These are phyloP conservation scores for Cantharis nigra DNA, from an alignment of 2,888 invertebrate species.

Conservation along the genomic window DNA sequence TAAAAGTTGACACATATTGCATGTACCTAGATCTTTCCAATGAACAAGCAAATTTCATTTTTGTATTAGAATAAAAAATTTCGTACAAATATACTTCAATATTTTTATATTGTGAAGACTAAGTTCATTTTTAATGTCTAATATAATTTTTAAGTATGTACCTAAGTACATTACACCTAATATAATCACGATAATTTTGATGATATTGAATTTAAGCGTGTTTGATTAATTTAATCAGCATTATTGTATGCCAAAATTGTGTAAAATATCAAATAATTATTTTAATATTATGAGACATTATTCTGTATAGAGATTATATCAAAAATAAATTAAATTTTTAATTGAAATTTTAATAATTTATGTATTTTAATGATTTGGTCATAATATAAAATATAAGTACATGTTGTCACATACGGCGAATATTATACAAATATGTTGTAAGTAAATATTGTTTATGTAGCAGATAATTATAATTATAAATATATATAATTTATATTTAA, in stretches of 20 bases:
- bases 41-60: not conserved
- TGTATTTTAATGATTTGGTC: too few species aligned
- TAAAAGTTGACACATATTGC: constrained; percentile 2
- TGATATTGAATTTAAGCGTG: not conserved
- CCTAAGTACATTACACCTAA: not conserved
- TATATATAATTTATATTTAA: too few species aligned
- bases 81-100: not conserved
- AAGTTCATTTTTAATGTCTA: not conserved
- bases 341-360: too few species aligned
- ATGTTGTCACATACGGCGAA: too few species aligned
- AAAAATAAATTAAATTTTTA: too few species aligned
- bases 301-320: too few species aligned
- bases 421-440: too few species aligned
- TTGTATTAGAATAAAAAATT: not conserved
- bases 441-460: too few species aligned
- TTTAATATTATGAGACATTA: too few species aligned
- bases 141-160: not conserved
- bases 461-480: too few species aligned
- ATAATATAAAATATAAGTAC: too few species aligned
- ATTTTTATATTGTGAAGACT: not conserved
- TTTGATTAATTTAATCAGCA: not conserved
- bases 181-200: not conserved
- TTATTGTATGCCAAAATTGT: not conserved
- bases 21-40: constrained; percentile 2
- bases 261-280: too few species aligned